A percentile compares a stretch with the other conserved stretches of the same genome.
phyloP scores from a whole-genome alignment of 2,797 vertebrate genomes.

The Enteromius viviparus region DNA sequence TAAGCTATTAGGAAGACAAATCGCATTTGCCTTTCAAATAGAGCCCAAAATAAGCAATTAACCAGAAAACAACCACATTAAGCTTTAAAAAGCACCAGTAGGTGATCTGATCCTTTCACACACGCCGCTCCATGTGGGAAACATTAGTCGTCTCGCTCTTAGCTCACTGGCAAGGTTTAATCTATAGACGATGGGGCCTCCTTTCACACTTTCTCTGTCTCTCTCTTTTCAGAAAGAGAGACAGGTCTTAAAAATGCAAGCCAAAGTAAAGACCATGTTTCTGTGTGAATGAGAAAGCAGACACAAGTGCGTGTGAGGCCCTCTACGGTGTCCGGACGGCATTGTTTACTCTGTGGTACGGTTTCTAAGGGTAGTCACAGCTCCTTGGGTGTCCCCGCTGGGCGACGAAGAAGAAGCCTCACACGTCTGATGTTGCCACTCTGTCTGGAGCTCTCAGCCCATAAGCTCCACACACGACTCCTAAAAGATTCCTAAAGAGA shows the following conservation, averaged over 20 bases:
- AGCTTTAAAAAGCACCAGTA: conserved; percentile 59
- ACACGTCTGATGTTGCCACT: conserved; percentile 69
- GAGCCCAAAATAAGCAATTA: conserved; percentile 66
- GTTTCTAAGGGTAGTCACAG: conserved; percentile 41
- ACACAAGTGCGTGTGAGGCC: conserved; percentile 41
- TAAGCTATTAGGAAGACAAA: conserved; percentile 68
- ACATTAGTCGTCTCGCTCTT: conserved; percentile 62
- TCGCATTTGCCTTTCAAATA: conserved; percentile 65
- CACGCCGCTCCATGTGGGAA: conserved; percentile 67
- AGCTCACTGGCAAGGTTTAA: conserved; percentile 62
- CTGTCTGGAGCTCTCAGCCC: conserved; percentile 73
- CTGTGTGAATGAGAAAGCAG: conserved; percentile 51
- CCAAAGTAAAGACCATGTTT: conserved; percentile 54
- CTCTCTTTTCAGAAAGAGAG: conserved; percentile 28
- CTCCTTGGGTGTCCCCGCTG: conserved; percentile 38
- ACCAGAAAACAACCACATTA: conserved; percentile 64
- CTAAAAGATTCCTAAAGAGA: conserved; percentile 57
- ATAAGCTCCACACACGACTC: conserved; percentile 76
- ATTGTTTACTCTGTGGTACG: conserved; percentile 51
- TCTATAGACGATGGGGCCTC: conserved; percentile 51
- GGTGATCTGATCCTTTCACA: conserved; percentile 66
- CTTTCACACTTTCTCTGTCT: conserved; percentile 42
- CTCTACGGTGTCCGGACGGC: conserved; percentile 42
- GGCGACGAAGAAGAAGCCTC: conserved; percentile 50
- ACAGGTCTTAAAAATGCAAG: conserved; percentile 33